Evolutionary conservation across 2,888 invertebrate genomes (phyloP), one percentile per base, ranked within the genome.

Genomic region (Dendrolimus houi): DNA sequence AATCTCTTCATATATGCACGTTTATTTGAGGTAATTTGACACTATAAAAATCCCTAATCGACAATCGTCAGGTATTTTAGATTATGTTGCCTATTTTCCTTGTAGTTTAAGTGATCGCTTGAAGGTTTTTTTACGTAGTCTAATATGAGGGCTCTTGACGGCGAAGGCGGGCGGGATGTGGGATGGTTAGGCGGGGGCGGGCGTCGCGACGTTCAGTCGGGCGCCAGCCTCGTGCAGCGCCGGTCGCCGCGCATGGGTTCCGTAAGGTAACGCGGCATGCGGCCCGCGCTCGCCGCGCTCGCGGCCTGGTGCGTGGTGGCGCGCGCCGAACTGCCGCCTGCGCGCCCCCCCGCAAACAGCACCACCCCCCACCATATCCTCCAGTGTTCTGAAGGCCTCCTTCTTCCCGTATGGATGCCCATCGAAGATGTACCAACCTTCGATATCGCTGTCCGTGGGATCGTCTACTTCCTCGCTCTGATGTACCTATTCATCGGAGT

Each of bases 401-500:
- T 99, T 66, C 87, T 99, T 58, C 97, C 98, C 41, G 91, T 95
- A 63, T 99, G 99, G 99, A 80, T 81, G 69, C 98, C 98, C n/a
- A 91, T 93, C 70, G 94, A 94, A 47, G 94, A 95, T 84, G 93
- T 97, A 57, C 92, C 94, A 56, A 82, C 93, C 55, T 92, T 94
- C 58, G 97, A 98, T 75, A 93, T 96, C 64, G 92, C 96, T 63
- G 92, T 97, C 60, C 94, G 99, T 42, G 99, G 99, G 54, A 74
- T 95, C 63, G 94, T 97, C 62, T 99, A 99, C 90, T 98, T 99
- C 89, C 69, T 97, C 56, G 89, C 93, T 55, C 93, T 99, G 84
- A 91, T 96, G 72, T 99, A 99, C 85, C 94, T 99, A 81, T 99
- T 99, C 91, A 96, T 99, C 78, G 99, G 99, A 58, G 99, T 99